Conservation (phyloP, 1,140 invertebrate species). For the Tenebrio molitor region DNA sequence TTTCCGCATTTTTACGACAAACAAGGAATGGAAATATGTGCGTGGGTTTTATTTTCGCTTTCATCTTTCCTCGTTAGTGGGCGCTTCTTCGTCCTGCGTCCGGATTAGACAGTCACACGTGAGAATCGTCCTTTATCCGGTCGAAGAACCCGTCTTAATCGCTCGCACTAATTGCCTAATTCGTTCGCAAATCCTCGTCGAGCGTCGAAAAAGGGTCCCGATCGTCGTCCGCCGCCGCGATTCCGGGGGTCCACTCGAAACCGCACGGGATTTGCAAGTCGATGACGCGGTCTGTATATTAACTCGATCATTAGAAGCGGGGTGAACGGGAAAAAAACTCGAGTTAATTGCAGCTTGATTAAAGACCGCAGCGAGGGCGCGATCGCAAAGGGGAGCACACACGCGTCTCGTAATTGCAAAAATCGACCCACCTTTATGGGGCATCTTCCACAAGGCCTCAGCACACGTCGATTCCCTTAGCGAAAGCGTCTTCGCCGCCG, state of each 20-base stretch:
- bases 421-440: slow-evolving; percentile 73
- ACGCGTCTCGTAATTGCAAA: slow-evolving; percentile 28
- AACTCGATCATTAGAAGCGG: slow-evolving; percentile 54
- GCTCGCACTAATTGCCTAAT: too few relatives aligned
- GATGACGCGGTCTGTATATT: slow-evolving; percentile 52
- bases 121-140: too few relatives aligned
- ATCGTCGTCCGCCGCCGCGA: too few relatives aligned
- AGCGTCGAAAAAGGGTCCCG: too few relatives aligned
- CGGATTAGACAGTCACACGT: too few relatives aligned
- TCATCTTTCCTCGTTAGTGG: too few relatives aligned
- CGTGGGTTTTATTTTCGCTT: too few relatives aligned
- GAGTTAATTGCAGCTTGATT: slow-evolving; percentile 62
- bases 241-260: not conserved
- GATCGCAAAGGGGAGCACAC: slow-evolving; percentile 22
- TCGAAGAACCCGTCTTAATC: too few relatives aligned
- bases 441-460: slow-evolving; percentile 79
- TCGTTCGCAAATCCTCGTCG: too few relatives aligned
- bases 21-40: too few relatives aligned
- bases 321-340: slow-evolving; percentile 54
- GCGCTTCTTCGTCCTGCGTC: too few relatives aligned
- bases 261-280: slow-evolving; percentile 36
- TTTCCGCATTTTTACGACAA: too few relatives aligned
- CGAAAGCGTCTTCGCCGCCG: slow-evolving; percentile 69
- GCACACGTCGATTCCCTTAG: slow-evolving; percentile 73
- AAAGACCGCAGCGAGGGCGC: slow-evolving; percentile 54